Conservation (phyloP, 2,797 vertebrate genomes). For the Myotis pilosus region DNA sequence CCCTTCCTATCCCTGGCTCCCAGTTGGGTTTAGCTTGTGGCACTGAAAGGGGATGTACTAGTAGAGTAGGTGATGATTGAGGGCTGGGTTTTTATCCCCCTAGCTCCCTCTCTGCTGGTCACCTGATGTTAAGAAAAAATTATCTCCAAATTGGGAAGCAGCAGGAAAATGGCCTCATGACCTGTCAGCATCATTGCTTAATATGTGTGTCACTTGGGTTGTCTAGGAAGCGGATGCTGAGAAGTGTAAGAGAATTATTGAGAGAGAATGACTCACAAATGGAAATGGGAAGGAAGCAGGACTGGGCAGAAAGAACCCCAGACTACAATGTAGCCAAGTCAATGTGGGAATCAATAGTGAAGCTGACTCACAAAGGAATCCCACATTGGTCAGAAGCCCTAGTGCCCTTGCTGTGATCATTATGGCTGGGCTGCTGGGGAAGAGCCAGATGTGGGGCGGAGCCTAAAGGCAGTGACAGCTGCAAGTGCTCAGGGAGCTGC, state of each 20-base stretch:
- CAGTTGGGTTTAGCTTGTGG: not conserved
- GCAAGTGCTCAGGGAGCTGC: not conserved
- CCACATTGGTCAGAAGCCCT: not conserved
- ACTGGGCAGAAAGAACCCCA: not conserved
- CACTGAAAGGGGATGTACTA: not conserved
- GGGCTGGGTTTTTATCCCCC: not conserved
- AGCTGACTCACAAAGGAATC: not conserved
- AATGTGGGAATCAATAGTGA: not conserved
- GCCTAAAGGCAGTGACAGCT: not conserved
- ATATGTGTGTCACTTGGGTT: not conserved
- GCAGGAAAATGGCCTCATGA: no score
- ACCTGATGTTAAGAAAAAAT: not conserved
- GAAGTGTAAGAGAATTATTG: not conserved
- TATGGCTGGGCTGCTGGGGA: not conserved
- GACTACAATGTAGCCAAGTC: not conserved
- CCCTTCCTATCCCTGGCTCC: not conserved
- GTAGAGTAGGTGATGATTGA: not conserved
- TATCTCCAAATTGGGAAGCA: not conserved
- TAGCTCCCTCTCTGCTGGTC: not conserved
- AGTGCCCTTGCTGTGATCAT: not conserved
- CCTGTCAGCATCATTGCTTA: not conserved
- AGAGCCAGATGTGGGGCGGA: not conserved
- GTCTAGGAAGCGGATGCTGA: not conserved
- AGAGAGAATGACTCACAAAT: not conserved
- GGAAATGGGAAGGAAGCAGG: not conserved